Percentiles rank a stretch among this genome's conserved stretches.
phyloP scores from a whole-genome alignment of 37 sponge, comb jelly and placozoan species.

The Aphrocallistes beatrix region DNA sequence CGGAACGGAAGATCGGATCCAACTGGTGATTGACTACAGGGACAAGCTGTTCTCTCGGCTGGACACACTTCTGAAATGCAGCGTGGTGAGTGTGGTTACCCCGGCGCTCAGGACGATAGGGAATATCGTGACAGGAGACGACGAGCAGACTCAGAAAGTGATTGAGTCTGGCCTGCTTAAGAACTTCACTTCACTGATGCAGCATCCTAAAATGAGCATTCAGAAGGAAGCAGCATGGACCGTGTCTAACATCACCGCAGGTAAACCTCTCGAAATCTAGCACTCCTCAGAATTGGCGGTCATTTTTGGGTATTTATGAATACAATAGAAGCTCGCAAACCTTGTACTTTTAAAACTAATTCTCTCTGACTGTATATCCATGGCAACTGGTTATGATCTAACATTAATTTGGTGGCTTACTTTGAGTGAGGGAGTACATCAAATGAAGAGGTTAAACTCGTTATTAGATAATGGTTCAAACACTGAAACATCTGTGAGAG shows the following conservation, averaged over 20 bases:
- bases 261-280: too few species aligned
- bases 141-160: conserved; percentile 79
- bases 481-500: too few species aligned
- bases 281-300: too few species aligned
- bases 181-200: conserved; percentile 46
- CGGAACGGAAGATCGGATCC: conserved; percentile 69
- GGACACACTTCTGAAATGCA: conserved; percentile 26
- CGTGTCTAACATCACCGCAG: conserved; percentile 97
- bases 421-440: too few species aligned
- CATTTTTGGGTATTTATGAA: too few species aligned
- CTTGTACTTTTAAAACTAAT: too few species aligned
- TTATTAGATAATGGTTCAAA: too few species aligned
- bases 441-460: too few species aligned
- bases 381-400: too few species aligned
- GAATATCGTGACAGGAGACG: conserved; percentile 89
- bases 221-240: conserved; percentile 99
- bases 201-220: conserved; percentile 63
- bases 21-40: conserved; percentile 41
- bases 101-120: conserved; percentile 83
- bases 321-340: too few species aligned
- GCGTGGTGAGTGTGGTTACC: conserved; percentile 31
- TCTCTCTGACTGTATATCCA: too few species aligned
- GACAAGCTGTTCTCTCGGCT: conserved; percentile 36
- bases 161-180: conserved; percentile 48
- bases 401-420: too few species aligned